These are phyloP conservation scores for Drosophila putrida DNA, from an alignment of 2,888 invertebrate species.

Conservation along the genomic window DNA sequence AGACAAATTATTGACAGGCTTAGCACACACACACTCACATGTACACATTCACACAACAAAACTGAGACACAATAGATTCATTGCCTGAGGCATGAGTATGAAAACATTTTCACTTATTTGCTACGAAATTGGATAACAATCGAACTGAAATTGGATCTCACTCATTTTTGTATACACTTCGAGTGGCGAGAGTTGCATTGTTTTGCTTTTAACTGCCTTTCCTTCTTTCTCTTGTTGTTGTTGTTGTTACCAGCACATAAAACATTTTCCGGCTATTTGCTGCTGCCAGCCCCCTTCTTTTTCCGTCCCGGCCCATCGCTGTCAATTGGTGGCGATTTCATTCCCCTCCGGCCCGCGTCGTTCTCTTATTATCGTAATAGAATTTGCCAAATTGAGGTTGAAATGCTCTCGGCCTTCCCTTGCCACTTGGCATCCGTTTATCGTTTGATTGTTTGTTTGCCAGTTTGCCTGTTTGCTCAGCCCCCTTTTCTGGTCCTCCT, in stretches of 20 bases:
- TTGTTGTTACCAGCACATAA: conserved; percentile 63
- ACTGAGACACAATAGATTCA: conserved; percentile 26
- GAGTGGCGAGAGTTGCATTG: conserved; percentile 61
- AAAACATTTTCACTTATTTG: conserved; percentile 84
- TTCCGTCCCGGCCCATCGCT: neutral
- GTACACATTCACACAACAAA: conserved; percentile 2
- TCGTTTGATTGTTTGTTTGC: conserved; percentile 80
- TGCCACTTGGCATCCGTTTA: conserved; percentile 76
- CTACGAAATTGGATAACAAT: conserved; percentile 85
- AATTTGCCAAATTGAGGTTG: conserved; percentile 85
- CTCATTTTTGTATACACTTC: conserved; percentile 79
- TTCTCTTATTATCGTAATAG: conserved; percentile 82
- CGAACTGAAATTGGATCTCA: conserved; percentile 85
- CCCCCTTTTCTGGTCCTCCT: neutral
- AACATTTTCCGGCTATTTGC: conserved; percentile 79
- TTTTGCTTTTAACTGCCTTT: conserved; percentile 77
- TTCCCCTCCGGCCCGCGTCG: conserved; percentile 36
- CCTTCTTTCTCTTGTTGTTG: conserved; percentile 24
- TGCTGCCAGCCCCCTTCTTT: conserved; percentile 28
- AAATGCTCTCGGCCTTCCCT: conserved; percentile 72
- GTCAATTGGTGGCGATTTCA: conserved; percentile 46
- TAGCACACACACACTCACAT: conserved; percentile 34
- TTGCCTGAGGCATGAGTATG: conserved; percentile 72
- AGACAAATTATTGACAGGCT: conserved; percentile 79
- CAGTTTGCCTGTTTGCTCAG: conserved; percentile 54